Conservation (phyloP, 1,140 invertebrate genomes). For the Dryas iulia region DNA sequence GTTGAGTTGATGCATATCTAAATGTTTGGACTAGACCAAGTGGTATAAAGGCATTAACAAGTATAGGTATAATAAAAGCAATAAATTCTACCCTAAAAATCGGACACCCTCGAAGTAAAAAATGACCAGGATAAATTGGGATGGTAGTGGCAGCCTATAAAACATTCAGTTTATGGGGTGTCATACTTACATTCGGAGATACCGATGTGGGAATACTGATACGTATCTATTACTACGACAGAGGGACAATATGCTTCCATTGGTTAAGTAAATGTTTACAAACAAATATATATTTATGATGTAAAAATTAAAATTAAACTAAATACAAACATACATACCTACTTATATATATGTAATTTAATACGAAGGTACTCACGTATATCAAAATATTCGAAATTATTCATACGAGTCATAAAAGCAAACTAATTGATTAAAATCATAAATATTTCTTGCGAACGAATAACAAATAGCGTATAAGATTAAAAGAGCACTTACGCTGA, state of each 20-base stretch:
- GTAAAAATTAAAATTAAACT: neutral
- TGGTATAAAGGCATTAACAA: conserved; percentile 48
- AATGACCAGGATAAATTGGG: conserved; percentile 80
- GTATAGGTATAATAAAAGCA: conserved; percentile 58
- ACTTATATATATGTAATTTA: neutral
- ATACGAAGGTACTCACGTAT: neutral
- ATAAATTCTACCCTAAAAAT: conserved; percentile 74
- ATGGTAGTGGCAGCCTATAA: conserved; percentile 73
- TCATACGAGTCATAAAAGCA: conserved; percentile 5
- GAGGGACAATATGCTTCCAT: conserved; percentile 47
- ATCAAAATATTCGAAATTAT: neutral
- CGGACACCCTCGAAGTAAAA: conserved; percentile 75
- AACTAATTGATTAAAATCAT: conserved; percentile 28
- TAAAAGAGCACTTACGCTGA: conserved; percentile 39
- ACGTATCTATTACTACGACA: conserved; percentile 49
- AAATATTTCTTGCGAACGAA: conserved; percentile 21
- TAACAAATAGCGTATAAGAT: conserved; percentile 22
- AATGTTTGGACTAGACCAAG: conserved; percentile 34
- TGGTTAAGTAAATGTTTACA: conserved; percentile 9
- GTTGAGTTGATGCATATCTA: neutral
- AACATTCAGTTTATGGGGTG: conserved; percentile 78
- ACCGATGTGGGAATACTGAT: conserved; percentile 67
- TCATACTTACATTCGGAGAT: conserved; percentile 77
- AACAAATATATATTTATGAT: neutral
- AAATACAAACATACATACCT: too few relatives aligned